These are phyloP conservation scores for Chloropsis hardwickii DNA, from an alignment of 2,113 vertebrate genomes.

Conservation along the genomic window DNA sequence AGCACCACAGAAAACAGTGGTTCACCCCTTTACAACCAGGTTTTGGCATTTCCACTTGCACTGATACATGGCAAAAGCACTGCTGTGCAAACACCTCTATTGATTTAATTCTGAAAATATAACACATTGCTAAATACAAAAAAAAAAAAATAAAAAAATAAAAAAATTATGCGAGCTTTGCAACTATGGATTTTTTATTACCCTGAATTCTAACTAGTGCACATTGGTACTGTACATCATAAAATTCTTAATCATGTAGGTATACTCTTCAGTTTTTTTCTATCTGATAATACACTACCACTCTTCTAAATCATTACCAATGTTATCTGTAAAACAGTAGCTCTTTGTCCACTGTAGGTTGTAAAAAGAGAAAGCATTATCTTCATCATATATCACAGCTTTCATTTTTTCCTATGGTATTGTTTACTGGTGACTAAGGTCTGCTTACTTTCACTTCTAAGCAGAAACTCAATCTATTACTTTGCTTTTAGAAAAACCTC, in stretches of 20 bases:
- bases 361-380: not conserved
- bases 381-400: not conserved
- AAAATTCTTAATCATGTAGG: not conserved
- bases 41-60: not conserved
- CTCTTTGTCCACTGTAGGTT: not conserved
- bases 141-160: no score
- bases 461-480: not conserved
- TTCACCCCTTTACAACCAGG: not conserved
- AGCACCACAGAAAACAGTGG: not conserved
- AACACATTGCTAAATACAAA: not conserved
- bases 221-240: not conserved
- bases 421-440: not conserved
- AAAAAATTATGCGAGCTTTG: not conserved
- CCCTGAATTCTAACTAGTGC: not conserved
- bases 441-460: not conserved
- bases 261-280: not conserved
- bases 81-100: not conserved
- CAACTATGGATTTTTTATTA: not conserved
- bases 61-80: not conserved
- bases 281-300: not conserved
- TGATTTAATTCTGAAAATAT: not conserved
- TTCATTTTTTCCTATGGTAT: not conserved
- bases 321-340: not conserved
- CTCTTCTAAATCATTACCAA: not conserved
- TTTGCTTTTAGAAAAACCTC: not conserved